A percentile compares a stretch with the other conserved stretches of the same genome.
Evolutionary conservation across 2,113 vertebrate species (phyloP).

Genomic region (Cromileptes altivelis): DNA sequence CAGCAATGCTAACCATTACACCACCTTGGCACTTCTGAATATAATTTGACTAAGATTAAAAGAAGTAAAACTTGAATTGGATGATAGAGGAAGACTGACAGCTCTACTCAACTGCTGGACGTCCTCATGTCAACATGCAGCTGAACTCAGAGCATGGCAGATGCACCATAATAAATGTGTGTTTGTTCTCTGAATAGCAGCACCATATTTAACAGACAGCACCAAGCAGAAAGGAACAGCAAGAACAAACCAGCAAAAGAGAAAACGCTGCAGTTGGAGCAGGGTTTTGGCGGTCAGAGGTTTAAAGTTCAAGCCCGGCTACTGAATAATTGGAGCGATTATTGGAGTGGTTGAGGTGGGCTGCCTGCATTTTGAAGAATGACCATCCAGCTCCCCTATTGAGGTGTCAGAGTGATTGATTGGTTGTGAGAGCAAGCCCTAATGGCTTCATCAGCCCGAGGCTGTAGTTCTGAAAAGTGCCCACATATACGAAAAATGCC

Average conservation of each 20-base stretch:
- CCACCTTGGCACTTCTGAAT: no score
- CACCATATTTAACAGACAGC: constrained; percentile 8
- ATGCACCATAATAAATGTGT: not conserved
- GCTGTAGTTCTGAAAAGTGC: constrained; percentile 21
- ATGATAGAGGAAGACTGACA: no score
- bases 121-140: not conserved
- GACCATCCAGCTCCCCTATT: constrained; percentile 77
- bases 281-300: constrained; percentile 26
- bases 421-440: constrained; percentile 73
- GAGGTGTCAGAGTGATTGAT: constrained; percentile 86
- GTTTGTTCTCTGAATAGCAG: not conserved
- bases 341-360: constrained; percentile 75
- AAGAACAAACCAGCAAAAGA: constrained; percentile 22
- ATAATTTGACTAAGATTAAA: no score
- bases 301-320: constrained; percentile 60
- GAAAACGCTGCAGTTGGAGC: not conserved
- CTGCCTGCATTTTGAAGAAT: constrained; percentile 78
- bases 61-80: no score
- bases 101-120: no score
- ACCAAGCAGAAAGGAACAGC: not conserved
- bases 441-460: constrained; percentile 87
- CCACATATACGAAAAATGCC: constrained; percentile 4
- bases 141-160: not conserved
- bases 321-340: constrained; percentile 82
- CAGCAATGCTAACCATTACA: no score